phyloP scores from a whole-genome alignment of 1,140 invertebrate genomes.

The Musca domestica region DNA sequence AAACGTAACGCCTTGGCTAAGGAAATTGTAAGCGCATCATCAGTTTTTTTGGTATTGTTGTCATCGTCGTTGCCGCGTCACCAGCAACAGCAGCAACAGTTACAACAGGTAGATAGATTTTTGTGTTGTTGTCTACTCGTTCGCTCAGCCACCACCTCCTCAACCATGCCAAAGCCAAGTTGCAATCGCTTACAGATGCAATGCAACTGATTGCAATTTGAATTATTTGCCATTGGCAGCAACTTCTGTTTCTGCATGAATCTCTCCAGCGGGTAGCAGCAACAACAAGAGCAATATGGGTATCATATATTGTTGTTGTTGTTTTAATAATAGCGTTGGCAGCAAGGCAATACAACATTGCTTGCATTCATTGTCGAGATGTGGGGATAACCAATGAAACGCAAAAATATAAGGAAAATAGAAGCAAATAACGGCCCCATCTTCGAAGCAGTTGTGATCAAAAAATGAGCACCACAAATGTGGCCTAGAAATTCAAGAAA shows the following conservation, averaged over 20 bases:
- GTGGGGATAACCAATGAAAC: background rate
- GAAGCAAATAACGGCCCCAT: slow-evolving; percentile 4
- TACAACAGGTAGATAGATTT: no score
- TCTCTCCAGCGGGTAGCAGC: no score
- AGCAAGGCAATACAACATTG: slow-evolving; percentile 19
- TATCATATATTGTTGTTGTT: background rate
- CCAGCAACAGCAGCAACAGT: slow-evolving; percentile 14
- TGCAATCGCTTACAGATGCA: slow-evolving; percentile 33
- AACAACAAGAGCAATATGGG: no score
- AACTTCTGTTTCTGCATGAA: slow-evolving; percentile 44
- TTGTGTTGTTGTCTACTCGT: no score
- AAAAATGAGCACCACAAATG: no score
- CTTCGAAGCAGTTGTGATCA: no score
- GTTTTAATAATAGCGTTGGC: slow-evolving; percentile 31
- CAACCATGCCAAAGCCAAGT: slow-evolving; percentile 30
- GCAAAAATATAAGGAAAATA: background rate
- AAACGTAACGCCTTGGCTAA: no score
- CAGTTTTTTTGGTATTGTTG: no score
- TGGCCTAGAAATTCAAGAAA: no score
- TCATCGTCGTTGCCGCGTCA: slow-evolving; percentile 17
- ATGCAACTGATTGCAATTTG: slow-evolving; percentile 52
- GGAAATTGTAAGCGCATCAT: no score
- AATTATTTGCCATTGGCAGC: slow-evolving; percentile 48
- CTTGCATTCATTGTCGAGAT: background rate
- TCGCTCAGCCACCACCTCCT: no score